Conservation (phyloP, 2,888 invertebrate genomes). For the Sycophila texana region DNA sequence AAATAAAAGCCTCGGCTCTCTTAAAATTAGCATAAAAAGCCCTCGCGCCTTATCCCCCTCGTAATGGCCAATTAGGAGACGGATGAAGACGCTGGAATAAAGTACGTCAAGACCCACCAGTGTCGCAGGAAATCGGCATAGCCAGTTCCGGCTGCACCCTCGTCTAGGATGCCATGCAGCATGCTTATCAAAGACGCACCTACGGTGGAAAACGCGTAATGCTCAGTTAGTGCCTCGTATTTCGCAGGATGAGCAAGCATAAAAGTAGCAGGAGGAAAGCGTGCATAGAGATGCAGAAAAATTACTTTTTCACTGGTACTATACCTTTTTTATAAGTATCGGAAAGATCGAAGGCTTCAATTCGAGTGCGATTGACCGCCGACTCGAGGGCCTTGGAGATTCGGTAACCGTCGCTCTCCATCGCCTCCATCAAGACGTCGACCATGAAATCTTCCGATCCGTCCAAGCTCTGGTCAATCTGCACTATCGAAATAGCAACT, state of each 20-base stretch:
- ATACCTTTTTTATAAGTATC: conserved; percentile 66
- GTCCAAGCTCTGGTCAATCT: conserved; percentile 61
- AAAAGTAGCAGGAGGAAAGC: not conserved
- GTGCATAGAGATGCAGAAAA: not conserved
- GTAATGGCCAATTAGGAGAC: conserved; percentile 32
- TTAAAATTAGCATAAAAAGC: too few species aligned
- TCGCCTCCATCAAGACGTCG: conserved; percentile 64
- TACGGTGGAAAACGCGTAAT: conserved; percentile 59
- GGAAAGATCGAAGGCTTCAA: conserved; percentile 61
- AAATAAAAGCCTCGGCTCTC: too few species aligned
- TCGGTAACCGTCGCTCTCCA: conserved; percentile 68
- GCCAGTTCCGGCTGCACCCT: conserved; percentile 66
- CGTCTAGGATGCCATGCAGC: conserved; percentile 68
- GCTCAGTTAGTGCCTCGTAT: not conserved
- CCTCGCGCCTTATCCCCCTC: not conserved
- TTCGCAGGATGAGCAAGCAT: not conserved
- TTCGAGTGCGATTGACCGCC: conserved; percentile 60
- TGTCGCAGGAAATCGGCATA: conserved; percentile 68
- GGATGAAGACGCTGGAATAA: not conserved
- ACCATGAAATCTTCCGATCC: conserved; percentile 61
- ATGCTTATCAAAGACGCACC: conserved; percentile 73
- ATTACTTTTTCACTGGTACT: conserved; percentile 42
- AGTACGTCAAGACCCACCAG: conserved; percentile 67
- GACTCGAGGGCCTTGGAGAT: conserved; percentile 64
- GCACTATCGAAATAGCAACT: conserved; percentile 50